A percentile compares a stretch with the other conserved stretches of the same genome.
Conservation (phyloP, 2,113 vertebrate genomes). For the Lichenostomus cassidix region DNA sequence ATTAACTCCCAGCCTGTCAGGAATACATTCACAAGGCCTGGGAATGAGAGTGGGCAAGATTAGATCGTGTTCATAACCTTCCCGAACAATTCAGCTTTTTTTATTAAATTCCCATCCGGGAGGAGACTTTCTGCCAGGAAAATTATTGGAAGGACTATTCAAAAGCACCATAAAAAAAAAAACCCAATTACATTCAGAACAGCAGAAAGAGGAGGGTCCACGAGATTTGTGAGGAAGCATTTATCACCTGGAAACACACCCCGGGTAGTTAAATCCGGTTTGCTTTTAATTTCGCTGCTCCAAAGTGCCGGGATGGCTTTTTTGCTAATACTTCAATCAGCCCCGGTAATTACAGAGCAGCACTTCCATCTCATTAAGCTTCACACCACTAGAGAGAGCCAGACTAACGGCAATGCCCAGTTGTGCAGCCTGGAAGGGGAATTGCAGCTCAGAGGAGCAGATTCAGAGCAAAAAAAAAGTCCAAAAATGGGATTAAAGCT, state of each 20-base stretch:
- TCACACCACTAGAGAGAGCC: conserved; percentile 62
- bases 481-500: neutral
- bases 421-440: neutral
- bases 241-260: conserved; percentile 48
- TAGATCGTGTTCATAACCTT: neutral
- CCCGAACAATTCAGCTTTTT: neutral
- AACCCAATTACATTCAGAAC: neutral
- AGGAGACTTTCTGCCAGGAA: neutral
- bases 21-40: neutral
- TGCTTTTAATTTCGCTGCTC: conserved; percentile 10
- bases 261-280: neutral
- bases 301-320: neutral
- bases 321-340: neutral
- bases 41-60: neutral
- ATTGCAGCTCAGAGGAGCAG: neutral
- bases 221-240: neutral
- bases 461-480: neutral
- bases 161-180: neutral
- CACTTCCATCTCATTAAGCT: neutral
- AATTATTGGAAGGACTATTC: conserved; percentile 23
- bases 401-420: conserved; percentile 39
- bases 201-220: neutral
- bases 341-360: neutral
- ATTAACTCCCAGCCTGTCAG: conserved; percentile 10
- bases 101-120: conserved; percentile 14